A percentile compares a stretch with the other conserved stretches of the same genome.
Evolutionary conservation across 2,888 invertebrate species (phyloP).

Genomic region (Fragum whitleyi): DNA sequence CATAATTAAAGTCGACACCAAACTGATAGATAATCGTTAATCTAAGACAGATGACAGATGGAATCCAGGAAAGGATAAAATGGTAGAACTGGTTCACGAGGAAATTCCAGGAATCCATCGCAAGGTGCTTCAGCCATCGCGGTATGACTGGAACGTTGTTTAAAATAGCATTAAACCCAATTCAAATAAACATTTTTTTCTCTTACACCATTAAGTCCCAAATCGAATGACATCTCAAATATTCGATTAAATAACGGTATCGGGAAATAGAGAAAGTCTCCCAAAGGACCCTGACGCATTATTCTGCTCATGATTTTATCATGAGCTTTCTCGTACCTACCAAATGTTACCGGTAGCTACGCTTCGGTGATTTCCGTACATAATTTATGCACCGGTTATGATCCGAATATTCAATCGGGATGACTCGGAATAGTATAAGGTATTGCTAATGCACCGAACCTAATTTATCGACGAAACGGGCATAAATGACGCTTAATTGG

Average conservation of each 20-base stretch:
- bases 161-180: too few species aligned
- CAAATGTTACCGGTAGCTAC: conserved; percentile 35
- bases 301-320: conserved; percentile 38
- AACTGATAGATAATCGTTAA: too few species aligned
- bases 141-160: too few species aligned
- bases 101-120: too few species aligned
- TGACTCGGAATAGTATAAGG: background rate
- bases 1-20: too few species aligned
- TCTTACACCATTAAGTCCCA: too few species aligned
- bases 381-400: conserved; percentile 18
- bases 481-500: background rate
- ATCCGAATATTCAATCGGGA: background rate
- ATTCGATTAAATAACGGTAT: background rate
- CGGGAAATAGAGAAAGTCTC: background rate
- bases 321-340: conserved; percentile 34
- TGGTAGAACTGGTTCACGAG: too few species aligned
- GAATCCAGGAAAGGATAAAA: too few species aligned
- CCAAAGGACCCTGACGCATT: background rate
- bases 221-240: too few species aligned
- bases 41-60: too few species aligned
- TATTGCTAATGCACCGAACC: background rate
- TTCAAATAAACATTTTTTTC: too few species aligned
- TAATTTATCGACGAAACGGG: background rate
- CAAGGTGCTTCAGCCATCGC: too few species aligned
- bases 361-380: conserved; percentile 27